These are phyloP conservation scores for Frankliniella fusca DNA, from an alignment of 2,888 invertebrate genomes.

Conservation along the genomic window DNA sequence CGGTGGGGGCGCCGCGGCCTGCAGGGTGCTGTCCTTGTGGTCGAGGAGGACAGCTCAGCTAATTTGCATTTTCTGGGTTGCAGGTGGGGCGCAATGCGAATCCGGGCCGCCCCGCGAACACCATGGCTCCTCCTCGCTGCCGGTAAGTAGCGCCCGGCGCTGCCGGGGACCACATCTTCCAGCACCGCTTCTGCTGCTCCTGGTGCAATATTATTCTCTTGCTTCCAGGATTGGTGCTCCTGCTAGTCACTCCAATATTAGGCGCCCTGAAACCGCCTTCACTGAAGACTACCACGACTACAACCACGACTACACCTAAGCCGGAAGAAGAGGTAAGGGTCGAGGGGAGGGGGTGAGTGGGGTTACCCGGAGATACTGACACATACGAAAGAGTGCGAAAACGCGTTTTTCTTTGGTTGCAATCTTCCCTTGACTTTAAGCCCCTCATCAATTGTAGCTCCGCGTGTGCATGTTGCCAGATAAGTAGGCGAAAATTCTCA, in stretches of 20 bases:
- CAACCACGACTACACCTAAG: slow-evolving; percentile 8
- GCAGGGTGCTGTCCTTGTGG: too few relatives aligned
- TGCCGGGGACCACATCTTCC: too few relatives aligned
- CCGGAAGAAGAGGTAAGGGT: slow-evolving; percentile 11
- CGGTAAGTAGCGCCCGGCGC: background rate
- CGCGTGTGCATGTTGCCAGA: too few relatives aligned
- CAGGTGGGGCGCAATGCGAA: slow-evolving; percentile 23
- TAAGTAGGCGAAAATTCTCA: too few relatives aligned
- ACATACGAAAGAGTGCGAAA: too few relatives aligned
- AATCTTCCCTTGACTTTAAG: too few relatives aligned
- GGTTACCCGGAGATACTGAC: too few relatives aligned
- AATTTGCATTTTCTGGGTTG: background rate
- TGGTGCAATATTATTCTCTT: background rate
- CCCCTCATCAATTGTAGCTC: too few relatives aligned
- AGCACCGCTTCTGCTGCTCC: background rate
- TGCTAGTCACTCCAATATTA: slow-evolving; percentile 5
- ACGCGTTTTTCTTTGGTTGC: too few relatives aligned
- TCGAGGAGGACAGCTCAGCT: too few relatives aligned
- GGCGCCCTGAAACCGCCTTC: slow-evolving; percentile 15
- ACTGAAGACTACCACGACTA: background rate
- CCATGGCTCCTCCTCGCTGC: slow-evolving; percentile 11
- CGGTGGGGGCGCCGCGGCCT: too few relatives aligned
- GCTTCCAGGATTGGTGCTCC: background rate
- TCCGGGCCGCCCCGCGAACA: slow-evolving; percentile 11
- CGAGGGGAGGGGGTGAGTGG: background rate